A percentile compares a stretch with the other conserved stretches of the same genome.
phyloP scores from a whole-genome alignment of 2,797 vertebrate species.

The Scarus forsteni region DNA sequence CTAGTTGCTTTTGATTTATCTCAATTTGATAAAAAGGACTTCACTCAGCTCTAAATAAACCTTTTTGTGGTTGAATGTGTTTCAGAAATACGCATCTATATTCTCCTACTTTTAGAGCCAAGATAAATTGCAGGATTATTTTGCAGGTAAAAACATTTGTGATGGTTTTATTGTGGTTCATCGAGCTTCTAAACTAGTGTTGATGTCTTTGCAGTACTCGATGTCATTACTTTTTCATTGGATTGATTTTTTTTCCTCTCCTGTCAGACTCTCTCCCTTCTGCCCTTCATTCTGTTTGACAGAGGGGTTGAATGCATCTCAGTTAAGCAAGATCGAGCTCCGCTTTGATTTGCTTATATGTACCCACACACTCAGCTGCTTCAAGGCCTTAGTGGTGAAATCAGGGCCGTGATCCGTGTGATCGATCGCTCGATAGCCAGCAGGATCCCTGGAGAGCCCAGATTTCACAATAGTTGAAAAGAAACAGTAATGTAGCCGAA shows the following conservation, averaged over 20 bases:
- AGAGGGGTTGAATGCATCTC: neutral
- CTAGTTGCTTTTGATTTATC: conserved; percentile 25
- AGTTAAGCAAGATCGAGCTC: conserved; percentile 25
- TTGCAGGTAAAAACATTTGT: neutral
- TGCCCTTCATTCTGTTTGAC: conserved; percentile 2
- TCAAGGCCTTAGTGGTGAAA: conserved; percentile 20
- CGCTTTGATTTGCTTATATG: conserved; percentile 41
- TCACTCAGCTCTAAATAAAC: conserved; percentile 17
- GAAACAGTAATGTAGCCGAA: conserved; percentile 26
- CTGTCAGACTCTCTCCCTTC: conserved; percentile 7
- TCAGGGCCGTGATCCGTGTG: conserved; percentile 32
- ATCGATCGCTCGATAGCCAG: conserved; percentile 48
- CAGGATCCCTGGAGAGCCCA: conserved; percentile 20
- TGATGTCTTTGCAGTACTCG: neutral
- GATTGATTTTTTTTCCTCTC: conserved; percentile 11
- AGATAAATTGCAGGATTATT: neutral
- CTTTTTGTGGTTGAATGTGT: neutral
- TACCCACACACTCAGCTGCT: conserved; percentile 7
- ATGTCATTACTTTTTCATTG: conserved; percentile 10
- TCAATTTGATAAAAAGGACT: conserved; percentile 1
- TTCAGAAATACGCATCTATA: conserved; percentile 7
- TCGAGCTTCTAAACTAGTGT: neutral
- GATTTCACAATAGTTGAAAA: conserved; percentile 35
- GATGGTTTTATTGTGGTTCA: neutral
- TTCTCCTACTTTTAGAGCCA: neutral